These are phyloP conservation scores for Nothobranchius kuhntae DNA, from an alignment of 2,113 vertebrate genomes.

Conservation along the genomic window DNA sequence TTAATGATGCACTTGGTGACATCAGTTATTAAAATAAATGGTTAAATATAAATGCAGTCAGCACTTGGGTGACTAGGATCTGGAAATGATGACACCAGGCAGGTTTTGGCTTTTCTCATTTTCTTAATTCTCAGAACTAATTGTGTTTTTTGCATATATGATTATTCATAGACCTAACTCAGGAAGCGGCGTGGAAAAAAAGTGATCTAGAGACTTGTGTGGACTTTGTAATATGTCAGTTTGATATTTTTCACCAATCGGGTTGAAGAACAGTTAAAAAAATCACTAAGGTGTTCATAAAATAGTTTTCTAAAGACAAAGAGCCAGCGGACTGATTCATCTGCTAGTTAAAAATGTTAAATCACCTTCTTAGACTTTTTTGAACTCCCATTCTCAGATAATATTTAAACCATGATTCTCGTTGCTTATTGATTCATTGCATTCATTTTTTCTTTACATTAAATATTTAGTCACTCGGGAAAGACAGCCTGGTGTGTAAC, in stretches of 20 bases:
- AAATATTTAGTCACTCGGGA: not conserved
- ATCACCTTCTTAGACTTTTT: no score
- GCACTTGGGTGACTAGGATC: not conserved
- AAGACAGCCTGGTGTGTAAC: not conserved
- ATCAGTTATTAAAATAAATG: not conserved
- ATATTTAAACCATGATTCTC: no score
- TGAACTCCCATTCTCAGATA: no score
- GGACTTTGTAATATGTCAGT: not conserved
- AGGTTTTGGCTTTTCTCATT: not conserved
- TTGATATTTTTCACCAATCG: no score
- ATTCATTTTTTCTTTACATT: not conserved
- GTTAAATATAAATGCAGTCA: not conserved
- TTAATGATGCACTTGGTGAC: slow-evolving; percentile 2
- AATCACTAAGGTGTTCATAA: no score
- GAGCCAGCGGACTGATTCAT: no score
- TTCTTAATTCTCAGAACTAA: not conserved
- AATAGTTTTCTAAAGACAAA: no score
- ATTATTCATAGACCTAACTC: not conserved
- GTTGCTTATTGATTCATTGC: no score
- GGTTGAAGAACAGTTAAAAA: no score
- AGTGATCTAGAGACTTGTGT: not conserved
- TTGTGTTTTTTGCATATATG: not conserved
- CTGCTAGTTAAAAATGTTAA: no score
- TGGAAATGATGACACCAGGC: not conserved
- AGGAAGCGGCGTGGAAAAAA: no score